Evolutionary conservation across 2,888 invertebrate genomes (phyloP), one percentile per base, ranked within the genome.

Genomic region (Heteromyza rotundicornis): DNA sequence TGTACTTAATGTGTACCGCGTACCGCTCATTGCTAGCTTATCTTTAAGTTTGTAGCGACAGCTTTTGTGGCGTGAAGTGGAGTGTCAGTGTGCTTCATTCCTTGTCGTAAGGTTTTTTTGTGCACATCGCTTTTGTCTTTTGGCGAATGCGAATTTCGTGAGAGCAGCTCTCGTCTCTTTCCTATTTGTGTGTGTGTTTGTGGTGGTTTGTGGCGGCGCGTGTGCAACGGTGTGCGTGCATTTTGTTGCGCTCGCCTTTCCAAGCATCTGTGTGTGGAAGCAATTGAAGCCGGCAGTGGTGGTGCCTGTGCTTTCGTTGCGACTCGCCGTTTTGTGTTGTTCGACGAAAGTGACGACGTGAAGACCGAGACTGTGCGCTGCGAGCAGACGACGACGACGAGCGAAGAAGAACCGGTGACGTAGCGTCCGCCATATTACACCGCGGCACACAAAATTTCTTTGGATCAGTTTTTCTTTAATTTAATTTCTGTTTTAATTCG

Each of bases 371-470:
- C 52, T 44, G 52, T 36, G 58, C n/a, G n/a, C n/a, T n/a, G n/a
- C 52, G 66, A 64, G 63, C 65, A 65, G 66, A 65, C 64, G 66
- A 56, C 55, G n/a, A n/a, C 54, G 54, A 36, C 55, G 61, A 51
- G 75, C 75, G 75, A 78, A 76, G 74, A 76, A 77, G 77, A 77
- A 76, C 79, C 82, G 82, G 82, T 82, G 82, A 82, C 82, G 82
- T 82, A 82, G 80, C 80, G 81, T 81, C 81, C 80, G 81, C 82
- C 80, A 81, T 81, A 82, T 82, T 82, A 81, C 80, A 81, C 79
- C 80, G 80, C 78, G 79, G 80, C 77, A 76, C 75, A 77, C n/a
- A 75, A 75, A 72, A 77, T 69, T 65, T 61, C 65, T 64, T 68
- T 66, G 57, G 65, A 70, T 66, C 62, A 56, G 63, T 68, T 70